These are phyloP conservation scores for Dendrolimus punctatus DNA, from an alignment of 1,140 invertebrate species.

Conservation along the genomic window DNA sequence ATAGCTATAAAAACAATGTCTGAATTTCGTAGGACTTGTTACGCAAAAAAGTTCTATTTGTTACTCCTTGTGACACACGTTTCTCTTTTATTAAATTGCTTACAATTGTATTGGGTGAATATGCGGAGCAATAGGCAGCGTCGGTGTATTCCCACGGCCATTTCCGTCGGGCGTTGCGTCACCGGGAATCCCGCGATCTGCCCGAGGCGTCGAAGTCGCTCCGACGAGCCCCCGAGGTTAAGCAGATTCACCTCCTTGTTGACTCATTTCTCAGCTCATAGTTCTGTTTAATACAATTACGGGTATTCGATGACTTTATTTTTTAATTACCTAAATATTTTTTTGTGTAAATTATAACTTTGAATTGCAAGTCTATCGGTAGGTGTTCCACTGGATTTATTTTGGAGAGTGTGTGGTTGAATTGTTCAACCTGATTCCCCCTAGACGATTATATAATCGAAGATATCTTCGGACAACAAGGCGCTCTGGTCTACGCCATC, in stretches of 20 bases:
- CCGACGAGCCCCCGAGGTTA: constrained; percentile 22
- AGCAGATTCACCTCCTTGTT: constrained; percentile 45
- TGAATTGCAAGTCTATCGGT: no score
- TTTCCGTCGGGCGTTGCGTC: constrained; percentile 26
- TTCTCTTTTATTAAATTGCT: constrained; percentile 55
- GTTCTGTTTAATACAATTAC: no score
- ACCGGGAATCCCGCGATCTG: constrained; percentile 43
- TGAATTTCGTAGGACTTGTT: constrained; percentile 10
- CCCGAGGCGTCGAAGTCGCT: constrained; percentile 17
- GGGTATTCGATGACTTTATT: no score
- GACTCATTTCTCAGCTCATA: constrained; percentile 33
- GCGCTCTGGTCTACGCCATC: no score
- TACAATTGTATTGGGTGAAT: constrained; percentile 42
- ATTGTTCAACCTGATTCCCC: no score
- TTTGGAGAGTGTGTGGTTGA: no score
- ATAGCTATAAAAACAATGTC: constrained; percentile 20
- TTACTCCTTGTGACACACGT: constrained; percentile 29
- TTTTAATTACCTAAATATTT: no score
- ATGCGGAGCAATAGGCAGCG: constrained; percentile 38
- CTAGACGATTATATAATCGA: no score
- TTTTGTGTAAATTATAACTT: no score
- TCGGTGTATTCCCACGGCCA: constrained; percentile 22
- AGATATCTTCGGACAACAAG: no score
- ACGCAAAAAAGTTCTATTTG: constrained; percentile 25
- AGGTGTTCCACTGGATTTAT: no score